Percentiles rank a stretch among this genome's conserved stretches.
These are phyloP conservation scores for Pelochelys cantorii DNA, from an alignment of 2,797 vertebrate genomes.

Conservation along the genomic window DNA sequence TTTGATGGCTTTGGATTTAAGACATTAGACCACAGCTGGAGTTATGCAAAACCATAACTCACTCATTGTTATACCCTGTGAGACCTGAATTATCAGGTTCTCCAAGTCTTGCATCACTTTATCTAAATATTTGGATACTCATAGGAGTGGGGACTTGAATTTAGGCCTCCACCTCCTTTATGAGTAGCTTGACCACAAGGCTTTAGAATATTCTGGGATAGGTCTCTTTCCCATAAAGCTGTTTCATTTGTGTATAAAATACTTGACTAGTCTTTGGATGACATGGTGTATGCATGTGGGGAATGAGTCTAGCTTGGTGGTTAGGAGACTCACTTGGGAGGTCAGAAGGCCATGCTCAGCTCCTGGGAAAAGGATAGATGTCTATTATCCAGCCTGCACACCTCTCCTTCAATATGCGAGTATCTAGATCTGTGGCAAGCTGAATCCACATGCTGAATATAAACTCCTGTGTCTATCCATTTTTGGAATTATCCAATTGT, in stretches of 20 bases:
- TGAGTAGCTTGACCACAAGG: background rate
- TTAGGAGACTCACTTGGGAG: background rate
- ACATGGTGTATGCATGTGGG: background rate
- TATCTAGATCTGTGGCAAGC: background rate
- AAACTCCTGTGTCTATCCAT: background rate
- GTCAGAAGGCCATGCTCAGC: background rate
- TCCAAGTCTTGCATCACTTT: background rate
- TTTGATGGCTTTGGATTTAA: background rate
- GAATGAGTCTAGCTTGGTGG: background rate
- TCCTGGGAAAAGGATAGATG: background rate
- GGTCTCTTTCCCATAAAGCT: too few species aligned
- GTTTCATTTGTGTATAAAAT: background rate
- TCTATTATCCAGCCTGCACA: background rate
- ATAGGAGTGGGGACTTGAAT: background rate
- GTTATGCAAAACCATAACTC: background rate
- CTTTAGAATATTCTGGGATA: background rate
- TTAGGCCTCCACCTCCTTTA: background rate
- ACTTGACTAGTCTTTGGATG: background rate
- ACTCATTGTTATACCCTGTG: background rate
- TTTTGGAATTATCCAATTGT: background rate
- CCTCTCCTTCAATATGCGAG: background rate
- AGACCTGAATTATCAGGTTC: background rate
- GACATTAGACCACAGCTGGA: background rate
- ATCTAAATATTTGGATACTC: background rate
- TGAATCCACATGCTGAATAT: background rate